Conservation (phyloP, 2,113 vertebrate genomes). For the Hippocampus abdominalis region DNA sequence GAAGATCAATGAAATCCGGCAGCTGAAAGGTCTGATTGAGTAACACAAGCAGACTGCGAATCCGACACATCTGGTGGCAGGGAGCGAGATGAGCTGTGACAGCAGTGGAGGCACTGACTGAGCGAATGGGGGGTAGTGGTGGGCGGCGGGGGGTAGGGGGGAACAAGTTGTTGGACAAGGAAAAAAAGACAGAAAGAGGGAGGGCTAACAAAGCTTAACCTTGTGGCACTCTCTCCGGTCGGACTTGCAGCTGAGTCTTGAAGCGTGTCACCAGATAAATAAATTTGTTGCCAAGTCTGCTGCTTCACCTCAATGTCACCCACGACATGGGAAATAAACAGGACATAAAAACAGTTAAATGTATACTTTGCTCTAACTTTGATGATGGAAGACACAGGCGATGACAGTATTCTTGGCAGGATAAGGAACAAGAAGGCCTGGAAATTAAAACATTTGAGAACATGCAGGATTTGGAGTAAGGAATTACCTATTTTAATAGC, state of each 20-base stretch:
- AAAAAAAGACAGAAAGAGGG: neutral
- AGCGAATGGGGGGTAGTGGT: constrained; percentile 18
- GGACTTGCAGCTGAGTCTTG: constrained; percentile 18
- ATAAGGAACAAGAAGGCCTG: neutral
- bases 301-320: neutral
- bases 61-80: constrained; percentile 33
- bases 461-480: neutral
- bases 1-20: constrained; percentile 36
- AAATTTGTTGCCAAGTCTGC: neutral
- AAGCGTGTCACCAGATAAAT: constrained; percentile 10
- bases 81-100: constrained; percentile 3
- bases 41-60: constrained; percentile 14
- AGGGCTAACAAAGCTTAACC: neutral
- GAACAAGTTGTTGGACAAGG: neutral
- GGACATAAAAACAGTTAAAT: neutral
- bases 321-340: neutral
- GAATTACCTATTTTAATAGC: neutral
- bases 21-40: constrained; percentile 19
- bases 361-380: neutral
- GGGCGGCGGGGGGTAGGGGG: neutral
- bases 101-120: constrained; percentile 5
- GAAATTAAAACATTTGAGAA: neutral
- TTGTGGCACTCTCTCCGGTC: constrained; percentile 7
- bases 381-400: neutral
- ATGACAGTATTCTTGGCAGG: neutral